phyloP scores from a whole-genome alignment of 1,140 invertebrate species.

The Anoplophora glabripennis region DNA sequence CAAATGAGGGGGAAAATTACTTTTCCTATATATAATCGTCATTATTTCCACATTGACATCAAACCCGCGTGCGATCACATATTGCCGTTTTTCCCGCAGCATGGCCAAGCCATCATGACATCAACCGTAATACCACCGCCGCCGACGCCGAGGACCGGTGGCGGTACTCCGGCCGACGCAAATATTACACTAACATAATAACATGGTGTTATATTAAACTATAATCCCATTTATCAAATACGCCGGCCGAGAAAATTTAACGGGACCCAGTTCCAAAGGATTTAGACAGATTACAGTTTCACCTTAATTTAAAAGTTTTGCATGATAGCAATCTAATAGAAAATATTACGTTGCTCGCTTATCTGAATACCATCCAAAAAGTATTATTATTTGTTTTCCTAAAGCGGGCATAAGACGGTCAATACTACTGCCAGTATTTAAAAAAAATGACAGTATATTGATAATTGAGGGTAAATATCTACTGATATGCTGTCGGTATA shows the following conservation, averaged over 20 bases:
- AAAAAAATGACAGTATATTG: no score
- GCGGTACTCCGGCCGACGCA: conserved; percentile 4
- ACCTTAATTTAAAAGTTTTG: no score
- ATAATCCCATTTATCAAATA: conserved; percentile 22
- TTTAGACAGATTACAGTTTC: no score
- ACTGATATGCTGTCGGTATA: no score
- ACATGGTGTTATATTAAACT: conserved; percentile 16
- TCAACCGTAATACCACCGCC: conserved; percentile 15
- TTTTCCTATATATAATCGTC: conserved; percentile 52
- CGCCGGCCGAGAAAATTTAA: neutral
- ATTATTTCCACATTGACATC: conserved; percentile 53
- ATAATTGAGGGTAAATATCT: no score
- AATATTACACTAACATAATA: conserved; percentile 12
- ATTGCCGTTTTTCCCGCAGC: conserved; percentile 45
- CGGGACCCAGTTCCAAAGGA: no score
- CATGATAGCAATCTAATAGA: no score
- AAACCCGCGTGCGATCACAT: conserved; percentile 43
- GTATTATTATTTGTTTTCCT: no score
- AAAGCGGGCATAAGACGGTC: no score
- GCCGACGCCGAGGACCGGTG: neutral
- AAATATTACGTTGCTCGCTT: no score
- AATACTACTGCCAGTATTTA: no score
- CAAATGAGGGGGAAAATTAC: conserved; percentile 53
- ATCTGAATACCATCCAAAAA: no score
- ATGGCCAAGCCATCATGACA: conserved; percentile 15